These are phyloP conservation scores for Archips xylosteana DNA, from an alignment of 2,888 invertebrate genomes.

Conservation along the genomic window DNA sequence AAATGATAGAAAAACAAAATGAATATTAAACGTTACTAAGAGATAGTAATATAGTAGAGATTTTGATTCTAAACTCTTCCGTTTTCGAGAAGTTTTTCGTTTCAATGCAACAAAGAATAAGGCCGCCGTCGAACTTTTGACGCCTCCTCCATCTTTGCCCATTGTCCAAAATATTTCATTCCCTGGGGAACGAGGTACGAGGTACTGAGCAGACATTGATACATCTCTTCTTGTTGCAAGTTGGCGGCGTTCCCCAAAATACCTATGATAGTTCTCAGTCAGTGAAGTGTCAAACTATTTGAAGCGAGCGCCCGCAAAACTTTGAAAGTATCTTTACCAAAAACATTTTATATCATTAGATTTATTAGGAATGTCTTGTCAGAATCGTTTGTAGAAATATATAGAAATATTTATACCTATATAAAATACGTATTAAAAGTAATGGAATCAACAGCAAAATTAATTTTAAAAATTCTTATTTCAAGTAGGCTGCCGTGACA, in stretches of 20 bases:
- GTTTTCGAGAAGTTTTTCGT: neutral
- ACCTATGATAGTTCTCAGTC: slow-evolving; percentile 49
- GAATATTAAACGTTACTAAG: too few species aligned
- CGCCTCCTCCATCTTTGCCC: slow-evolving; percentile 48
- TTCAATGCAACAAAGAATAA: slow-evolving; percentile 1
- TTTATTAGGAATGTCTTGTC: neutral
- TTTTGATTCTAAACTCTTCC: neutral
- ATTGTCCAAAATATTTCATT: slow-evolving; percentile 56
- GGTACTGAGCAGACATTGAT: slow-evolving; percentile 49
- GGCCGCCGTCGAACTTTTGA: slow-evolving; percentile 37
- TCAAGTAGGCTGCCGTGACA: too few species aligned
- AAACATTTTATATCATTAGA: neutral
- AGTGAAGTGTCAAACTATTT: slow-evolving; percentile 21
- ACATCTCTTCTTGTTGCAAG: slow-evolving; percentile 48
- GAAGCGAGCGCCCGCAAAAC: neutral
- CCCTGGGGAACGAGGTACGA: slow-evolving; percentile 45
- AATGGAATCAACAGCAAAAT: too few species aligned
- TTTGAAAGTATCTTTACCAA: neutral
- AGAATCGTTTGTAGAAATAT: neutral
- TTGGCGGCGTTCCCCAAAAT: slow-evolving; percentile 52
- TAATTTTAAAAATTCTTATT: too few species aligned
- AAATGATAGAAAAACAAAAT: too few species aligned
- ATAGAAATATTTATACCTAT: neutral
- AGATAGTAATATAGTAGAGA: neutral
- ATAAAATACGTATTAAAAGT: too few species aligned